A percentile compares a stretch with the other conserved stretches of the same genome.
These are phyloP conservation scores for Prosopocoilus inquinatus DNA, from an alignment of 2,888 invertebrate genomes.

Conservation along the genomic window DNA sequence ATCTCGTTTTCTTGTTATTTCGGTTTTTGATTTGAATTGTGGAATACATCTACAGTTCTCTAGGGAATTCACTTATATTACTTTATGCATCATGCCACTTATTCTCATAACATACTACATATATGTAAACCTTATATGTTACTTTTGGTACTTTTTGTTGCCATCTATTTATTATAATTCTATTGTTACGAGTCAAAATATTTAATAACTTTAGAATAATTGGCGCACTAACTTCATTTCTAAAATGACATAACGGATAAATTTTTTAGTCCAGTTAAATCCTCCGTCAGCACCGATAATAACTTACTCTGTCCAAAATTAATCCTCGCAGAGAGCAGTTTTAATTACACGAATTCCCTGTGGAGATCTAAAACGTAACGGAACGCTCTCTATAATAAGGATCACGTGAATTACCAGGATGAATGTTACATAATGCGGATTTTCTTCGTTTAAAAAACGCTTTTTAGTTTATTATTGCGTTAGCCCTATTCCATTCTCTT, in stretches of 20 bases:
- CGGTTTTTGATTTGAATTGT: conserved; percentile 49
- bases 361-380: conserved; percentile 41
- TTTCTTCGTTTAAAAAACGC: conserved; percentile 13
- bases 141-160: too few species aligned
- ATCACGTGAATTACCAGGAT: conserved; percentile 16
- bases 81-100: not conserved
- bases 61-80: conserved; percentile 1
- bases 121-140: too few species aligned
- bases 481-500: too few species aligned
- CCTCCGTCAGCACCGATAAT: conserved; percentile 39
- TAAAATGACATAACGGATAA: conserved; percentile 38
- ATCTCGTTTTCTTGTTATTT: conserved; percentile 49
- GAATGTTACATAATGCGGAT: conserved; percentile 12
- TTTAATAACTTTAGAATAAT: too few species aligned
- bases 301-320: conserved; percentile 46
- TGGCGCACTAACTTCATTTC: conserved; percentile 29
- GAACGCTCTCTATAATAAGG: conserved; percentile 29
- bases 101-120: not conserved
- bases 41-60: conserved; percentile 8
- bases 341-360: conserved; percentile 47
- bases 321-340: conserved; percentile 48
- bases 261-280: conserved; percentile 42
- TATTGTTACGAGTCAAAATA: too few species aligned
- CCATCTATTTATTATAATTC: too few species aligned
- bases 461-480: conserved; percentile 21